These are phyloP conservation scores for Eleginops maclovinus DNA, from an alignment of 2,113 vertebrate genomes.

Conservation along the genomic window DNA sequence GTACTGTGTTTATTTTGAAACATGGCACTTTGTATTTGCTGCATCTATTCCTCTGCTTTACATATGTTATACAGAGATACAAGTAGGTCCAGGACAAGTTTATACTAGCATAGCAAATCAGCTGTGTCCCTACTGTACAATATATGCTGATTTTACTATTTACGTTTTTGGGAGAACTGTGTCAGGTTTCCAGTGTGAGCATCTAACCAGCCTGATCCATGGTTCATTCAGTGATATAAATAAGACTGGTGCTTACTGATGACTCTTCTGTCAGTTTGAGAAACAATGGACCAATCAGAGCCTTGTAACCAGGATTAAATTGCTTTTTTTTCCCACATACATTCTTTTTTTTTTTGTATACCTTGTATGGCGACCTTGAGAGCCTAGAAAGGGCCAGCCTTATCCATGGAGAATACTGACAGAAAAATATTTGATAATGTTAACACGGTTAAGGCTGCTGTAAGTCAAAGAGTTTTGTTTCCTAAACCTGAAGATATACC, in stretches of 20 bases:
- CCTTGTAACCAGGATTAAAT: neutral
- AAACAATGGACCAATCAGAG: neutral
- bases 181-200: neutral
- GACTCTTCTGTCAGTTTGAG: neutral
- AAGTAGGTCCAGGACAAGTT: neutral
- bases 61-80: neutral
- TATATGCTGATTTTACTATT: no score
- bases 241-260: neutral
- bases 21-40: neutral
- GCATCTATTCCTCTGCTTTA: neutral
- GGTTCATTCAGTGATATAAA: neutral
- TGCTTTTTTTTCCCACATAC: neutral
- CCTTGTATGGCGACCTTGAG: no score
- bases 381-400: no score
- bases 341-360: no score
- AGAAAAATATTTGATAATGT: neutral
- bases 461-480: neutral
- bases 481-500: neutral
- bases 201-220: neutral
- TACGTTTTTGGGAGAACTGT: neutral
- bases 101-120: constrained; percentile 5
- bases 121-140: neutral
- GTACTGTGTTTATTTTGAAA: neutral
- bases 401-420: neutral
- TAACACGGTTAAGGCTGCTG: neutral